Conservation (phyloP, 2,113 vertebrate genomes). For the Miniopterus natalensis region DNA sequence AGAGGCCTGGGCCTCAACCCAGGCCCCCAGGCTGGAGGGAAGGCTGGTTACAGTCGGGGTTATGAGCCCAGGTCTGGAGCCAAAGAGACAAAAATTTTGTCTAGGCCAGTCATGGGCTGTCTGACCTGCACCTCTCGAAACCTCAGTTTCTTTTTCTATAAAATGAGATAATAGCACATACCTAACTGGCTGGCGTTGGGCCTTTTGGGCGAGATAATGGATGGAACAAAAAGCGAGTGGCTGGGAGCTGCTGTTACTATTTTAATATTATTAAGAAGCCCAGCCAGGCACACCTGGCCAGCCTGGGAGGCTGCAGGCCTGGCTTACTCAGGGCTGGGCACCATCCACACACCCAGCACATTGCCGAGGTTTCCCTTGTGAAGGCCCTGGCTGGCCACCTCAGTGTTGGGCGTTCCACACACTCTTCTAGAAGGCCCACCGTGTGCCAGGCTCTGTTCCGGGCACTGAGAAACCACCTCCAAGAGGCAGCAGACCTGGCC, state of each 20-base stretch:
- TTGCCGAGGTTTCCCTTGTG: not conserved
- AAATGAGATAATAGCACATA: not conserved
- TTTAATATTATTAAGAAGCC: not conserved
- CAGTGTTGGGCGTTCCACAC: not conserved
- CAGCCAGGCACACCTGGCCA: not conserved
- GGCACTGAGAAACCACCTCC: not conserved
- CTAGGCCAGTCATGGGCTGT: not conserved
- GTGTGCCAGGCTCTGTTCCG: not conserved
- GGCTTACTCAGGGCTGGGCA: not conserved
- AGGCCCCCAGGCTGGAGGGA: not conserved
- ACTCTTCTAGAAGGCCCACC: not conserved
- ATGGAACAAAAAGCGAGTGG: not conserved
- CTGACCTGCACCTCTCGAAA: not conserved
- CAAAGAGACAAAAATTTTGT: not conserved
- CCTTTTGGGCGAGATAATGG: not conserved
- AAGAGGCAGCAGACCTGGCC: not conserved
- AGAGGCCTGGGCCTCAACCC: not conserved
- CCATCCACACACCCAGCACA: not conserved
- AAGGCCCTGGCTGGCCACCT: not conserved
- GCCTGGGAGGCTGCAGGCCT: not conserved
- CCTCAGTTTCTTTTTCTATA: not conserved
- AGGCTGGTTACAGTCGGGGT: rapidly evolving
- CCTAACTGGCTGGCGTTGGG: not conserved
- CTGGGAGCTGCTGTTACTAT: not conserved
- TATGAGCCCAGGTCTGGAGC: not conserved